Evolutionary conservation across 2,113 vertebrate species (phyloP), one percentile per base, ranked within the genome.

Genomic region (Rhea pennata): DNA sequence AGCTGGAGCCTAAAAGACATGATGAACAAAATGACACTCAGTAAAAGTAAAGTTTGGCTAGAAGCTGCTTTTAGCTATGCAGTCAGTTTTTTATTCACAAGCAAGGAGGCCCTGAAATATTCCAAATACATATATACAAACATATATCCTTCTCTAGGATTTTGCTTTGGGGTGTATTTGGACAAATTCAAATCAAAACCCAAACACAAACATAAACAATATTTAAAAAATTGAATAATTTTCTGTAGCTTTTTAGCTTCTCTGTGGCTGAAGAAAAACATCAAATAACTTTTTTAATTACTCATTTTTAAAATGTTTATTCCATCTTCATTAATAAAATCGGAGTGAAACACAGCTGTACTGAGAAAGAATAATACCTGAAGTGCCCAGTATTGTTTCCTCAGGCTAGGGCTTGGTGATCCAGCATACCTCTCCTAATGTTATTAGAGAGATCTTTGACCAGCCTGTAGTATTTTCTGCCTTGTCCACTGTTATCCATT

Each of bases 191-290:
- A 58, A 14, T 29, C 13, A 56, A 56, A 83, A 72, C 15, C 39
- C 11, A 93, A 88, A 84, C 22, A 21, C 2, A 88, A 87, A 59
- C 10, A 39, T 2, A 50, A 86, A 59, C 14, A 65, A 71, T 10
- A 78, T 15, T 14, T 85, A 70, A 26, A 6, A 29, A 33, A n/a
- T 0, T 10, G 3, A 70, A 9, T 11, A 2, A 5, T 87, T n/a
- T 58, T 73, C 11, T 29, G 1, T 19, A 76, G 21, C 58, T 71
- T 95, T 81, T 42, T 54, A 84, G 0, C 2, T 5, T 84, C 81
- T 80, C 70, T 53, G n/a, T 54, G n/a, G 17, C 2, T 3, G 84
- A 90, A 72, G 26, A 33, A 79, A 94, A 96, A 93, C 0, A 31
- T 9, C 1, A 87, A 73, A 67, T 24, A 91, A 15, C 3, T 66